Evolutionary conservation across 2,888 invertebrate species (phyloP).

Genomic region (Orchesella flavescens): DNA sequence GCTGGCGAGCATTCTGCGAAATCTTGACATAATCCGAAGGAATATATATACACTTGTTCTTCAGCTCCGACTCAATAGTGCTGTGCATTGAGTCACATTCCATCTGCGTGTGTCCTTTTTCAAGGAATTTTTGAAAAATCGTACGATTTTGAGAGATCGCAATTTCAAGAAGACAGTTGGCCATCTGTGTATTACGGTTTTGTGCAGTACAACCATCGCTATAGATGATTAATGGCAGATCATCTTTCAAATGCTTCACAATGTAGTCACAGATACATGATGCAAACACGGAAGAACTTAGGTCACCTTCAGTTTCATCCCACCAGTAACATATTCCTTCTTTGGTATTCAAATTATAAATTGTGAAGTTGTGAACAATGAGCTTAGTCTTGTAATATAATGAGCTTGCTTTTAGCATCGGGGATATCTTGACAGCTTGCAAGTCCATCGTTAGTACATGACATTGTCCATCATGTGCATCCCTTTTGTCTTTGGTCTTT

Average conservation of each 20-base stretch:
- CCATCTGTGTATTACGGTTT: constrained; percentile 71
- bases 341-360: constrained; percentile 70
- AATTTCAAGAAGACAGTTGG: constrained; percentile 72
- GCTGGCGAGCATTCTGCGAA: constrained; percentile 63
- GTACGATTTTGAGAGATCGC: constrained; percentile 66
- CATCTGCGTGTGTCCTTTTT: constrained; percentile 73
- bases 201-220: constrained; percentile 71
- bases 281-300: constrained; percentile 71
- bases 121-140: constrained; percentile 73
- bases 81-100: constrained; percentile 73
- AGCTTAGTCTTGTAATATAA: constrained; percentile 73
- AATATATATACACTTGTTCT: background rate
- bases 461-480: constrained; percentile 60
- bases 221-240: constrained; percentile 70
- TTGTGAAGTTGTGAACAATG: constrained; percentile 72
- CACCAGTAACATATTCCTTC: constrained; percentile 71
- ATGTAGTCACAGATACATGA: constrained; percentile 67
- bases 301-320: constrained; percentile 70
- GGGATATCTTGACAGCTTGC: constrained; percentile 71
- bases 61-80: background rate
- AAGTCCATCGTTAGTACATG: constrained; percentile 71
- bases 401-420: constrained; percentile 58
- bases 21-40: constrained; percentile 65
- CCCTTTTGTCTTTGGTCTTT: constrained; percentile 53
- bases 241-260: constrained; percentile 45